Evolutionary conservation across 2,113 vertebrate genomes (phyloP).

Genomic region (Cairina moschata): DNA sequence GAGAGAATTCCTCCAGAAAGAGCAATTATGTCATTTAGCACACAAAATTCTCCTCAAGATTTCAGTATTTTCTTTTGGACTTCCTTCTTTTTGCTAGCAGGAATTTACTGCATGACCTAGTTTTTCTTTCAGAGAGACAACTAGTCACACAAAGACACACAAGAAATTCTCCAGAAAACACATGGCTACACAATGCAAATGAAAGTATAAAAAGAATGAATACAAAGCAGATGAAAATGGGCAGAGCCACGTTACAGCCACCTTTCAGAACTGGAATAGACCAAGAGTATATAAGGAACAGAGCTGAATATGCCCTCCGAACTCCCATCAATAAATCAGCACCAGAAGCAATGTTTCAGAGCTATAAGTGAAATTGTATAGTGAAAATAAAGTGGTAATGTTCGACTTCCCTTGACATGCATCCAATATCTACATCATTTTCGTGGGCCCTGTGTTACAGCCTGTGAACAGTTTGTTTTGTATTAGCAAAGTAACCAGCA

Average conservation of each 20-base stretch:
- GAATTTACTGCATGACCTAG: conserved; percentile 38
- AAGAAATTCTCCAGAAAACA: conserved; percentile 50
- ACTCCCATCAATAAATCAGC: background rate
- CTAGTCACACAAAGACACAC: conserved; percentile 16
- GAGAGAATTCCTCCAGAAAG: conserved; percentile 39
- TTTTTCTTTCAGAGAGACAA: conserved; percentile 55
- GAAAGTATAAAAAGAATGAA: background rate
- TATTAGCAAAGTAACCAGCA: background rate
- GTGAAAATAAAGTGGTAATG: background rate
- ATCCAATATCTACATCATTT: background rate
- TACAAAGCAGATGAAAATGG: background rate
- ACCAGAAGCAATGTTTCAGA: background rate
- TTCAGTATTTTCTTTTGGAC: background rate
- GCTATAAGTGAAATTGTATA: background rate
- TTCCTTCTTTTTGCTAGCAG: background rate
- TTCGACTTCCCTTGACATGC: background rate
- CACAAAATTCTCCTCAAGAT: conserved; percentile 33
- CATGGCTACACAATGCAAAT: background rate
- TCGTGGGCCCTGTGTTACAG: background rate
- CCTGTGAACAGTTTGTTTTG: background rate
- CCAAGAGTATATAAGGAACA: background rate
- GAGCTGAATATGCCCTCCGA: background rate
- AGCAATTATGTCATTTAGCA: conserved; percentile 50
- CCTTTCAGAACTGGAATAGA: background rate
- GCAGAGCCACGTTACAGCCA: background rate